Conservation (phyloP, 1,140 invertebrate genomes). For the Aphelinus certus region DNA sequence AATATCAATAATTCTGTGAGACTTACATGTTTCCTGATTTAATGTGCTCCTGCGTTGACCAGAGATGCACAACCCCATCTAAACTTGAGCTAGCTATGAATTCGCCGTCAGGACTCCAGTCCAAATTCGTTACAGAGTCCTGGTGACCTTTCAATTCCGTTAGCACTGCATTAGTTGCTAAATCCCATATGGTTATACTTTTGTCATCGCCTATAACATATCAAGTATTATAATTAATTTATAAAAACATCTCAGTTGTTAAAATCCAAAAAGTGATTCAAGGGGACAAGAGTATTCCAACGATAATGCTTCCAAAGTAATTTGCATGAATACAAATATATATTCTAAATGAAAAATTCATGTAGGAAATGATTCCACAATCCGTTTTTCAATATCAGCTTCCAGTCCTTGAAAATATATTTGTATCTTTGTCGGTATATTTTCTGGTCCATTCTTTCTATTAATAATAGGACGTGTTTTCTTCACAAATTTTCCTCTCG, state of each 20-base stretch:
- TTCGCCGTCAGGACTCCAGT: constrained; percentile 71
- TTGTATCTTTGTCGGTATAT: too few species aligned
- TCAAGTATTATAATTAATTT: constrained; percentile 20
- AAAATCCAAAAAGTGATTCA: not conserved
- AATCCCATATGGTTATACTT: constrained; percentile 75
- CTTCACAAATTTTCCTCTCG: too few species aligned
- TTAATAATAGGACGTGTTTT: too few species aligned
- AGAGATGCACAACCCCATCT: constrained; percentile 70
- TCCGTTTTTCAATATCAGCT: too few species aligned
- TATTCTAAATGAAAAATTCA: too few species aligned
- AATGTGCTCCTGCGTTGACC: constrained; percentile 66
- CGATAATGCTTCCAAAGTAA: too few species aligned
- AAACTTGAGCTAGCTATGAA: constrained; percentile 71
- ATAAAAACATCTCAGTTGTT: constrained; percentile 7
- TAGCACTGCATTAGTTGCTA: constrained; percentile 70
- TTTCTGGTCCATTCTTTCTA: too few species aligned
- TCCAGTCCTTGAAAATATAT: too few species aligned
- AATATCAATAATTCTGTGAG: not conserved
- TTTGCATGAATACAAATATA: too few species aligned
- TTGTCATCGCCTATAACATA: constrained; percentile 71
- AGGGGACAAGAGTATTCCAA: too few species aligned
- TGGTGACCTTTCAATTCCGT: constrained; percentile 72
- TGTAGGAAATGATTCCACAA: too few species aligned
- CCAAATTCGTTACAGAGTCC: constrained; percentile 70
- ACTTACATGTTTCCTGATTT: constrained; percentile 62